Evolutionary conservation across 2,888 invertebrate genomes (phyloP).

Genomic region (Eristalis pertinax): DNA sequence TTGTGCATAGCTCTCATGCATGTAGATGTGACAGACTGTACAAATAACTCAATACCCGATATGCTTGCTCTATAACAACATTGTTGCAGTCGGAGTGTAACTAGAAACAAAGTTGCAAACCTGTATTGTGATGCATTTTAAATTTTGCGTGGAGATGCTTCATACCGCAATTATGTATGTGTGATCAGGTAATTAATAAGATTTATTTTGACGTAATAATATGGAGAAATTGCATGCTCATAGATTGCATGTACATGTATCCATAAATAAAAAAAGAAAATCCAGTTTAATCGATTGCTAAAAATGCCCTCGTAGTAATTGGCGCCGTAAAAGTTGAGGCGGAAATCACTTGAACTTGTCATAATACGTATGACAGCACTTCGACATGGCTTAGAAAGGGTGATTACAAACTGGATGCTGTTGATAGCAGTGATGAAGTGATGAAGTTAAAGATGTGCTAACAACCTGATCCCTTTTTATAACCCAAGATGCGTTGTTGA

Average conservation of each 20-base stretch:
- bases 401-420: not conserved
- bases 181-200: constrained; percentile 58
- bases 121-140: constrained; percentile 32
- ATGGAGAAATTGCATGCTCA: not conserved
- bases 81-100: constrained; percentile 28
- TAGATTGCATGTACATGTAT: not conserved
- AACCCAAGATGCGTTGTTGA: too few species aligned
- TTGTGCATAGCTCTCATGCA: not conserved
- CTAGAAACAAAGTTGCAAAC: constrained; percentile 35
- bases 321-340: not conserved
- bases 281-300: not conserved
- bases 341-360: not conserved
- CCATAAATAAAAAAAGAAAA: not conserved
- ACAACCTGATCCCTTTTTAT: too few species aligned
- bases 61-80: constrained; percentile 21
- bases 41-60: not conserved
- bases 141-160: constrained; percentile 32
- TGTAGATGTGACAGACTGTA: constrained; percentile 26
- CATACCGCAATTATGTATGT: constrained; percentile 46
- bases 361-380: not conserved
- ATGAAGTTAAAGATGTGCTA: not conserved
- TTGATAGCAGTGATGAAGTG: not conserved
- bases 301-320: not conserved
- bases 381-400: not conserved
- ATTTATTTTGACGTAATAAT: constrained; percentile 40